Percentiles rank a stretch among this genome's conserved stretches.
These are phyloP conservation scores for Stenotaenia linearis DNA, from an alignment of 2,888 invertebrate genomes.

Conservation along the genomic window DNA sequence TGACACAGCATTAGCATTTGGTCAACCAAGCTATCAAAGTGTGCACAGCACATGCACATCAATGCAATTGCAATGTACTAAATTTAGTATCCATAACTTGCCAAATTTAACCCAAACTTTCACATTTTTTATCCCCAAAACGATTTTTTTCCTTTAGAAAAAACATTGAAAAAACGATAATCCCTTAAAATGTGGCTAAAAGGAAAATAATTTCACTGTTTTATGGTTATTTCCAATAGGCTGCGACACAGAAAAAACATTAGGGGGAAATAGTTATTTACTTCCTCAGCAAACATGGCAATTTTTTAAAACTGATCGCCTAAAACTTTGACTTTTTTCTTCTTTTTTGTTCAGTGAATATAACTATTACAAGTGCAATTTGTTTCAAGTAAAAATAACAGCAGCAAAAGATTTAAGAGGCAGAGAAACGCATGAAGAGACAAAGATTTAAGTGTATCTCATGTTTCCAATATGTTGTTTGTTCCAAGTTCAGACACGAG, in stretches of 20 bases:
- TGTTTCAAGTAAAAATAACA: slow-evolving; percentile 14
- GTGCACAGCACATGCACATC: not conserved
- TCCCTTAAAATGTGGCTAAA: not conserved
- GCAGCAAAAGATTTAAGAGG: not conserved
- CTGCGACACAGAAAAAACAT: not conserved
- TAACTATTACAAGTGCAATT: slow-evolving; percentile 23
- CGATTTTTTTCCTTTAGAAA: not conserved
- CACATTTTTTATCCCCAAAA: not conserved
- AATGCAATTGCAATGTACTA: not conserved
- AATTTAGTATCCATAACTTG: not conserved
- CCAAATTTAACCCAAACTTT: not conserved
- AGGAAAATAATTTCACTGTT: not conserved
- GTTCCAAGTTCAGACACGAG: not conserved
- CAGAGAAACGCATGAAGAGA: slow-evolving; percentile 3
- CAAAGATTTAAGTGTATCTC: slow-evolving; percentile 20
- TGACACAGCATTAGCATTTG: not conserved
- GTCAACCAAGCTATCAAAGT: not conserved
- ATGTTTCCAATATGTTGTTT: slow-evolving; percentile 3
- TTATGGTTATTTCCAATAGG: slow-evolving; percentile 22
- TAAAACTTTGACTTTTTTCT: not conserved
- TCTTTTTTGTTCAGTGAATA: not conserved
- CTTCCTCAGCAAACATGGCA: not conserved
- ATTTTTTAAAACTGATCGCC: not conserved
- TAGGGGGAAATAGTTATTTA: not conserved
- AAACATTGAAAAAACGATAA: not conserved